These are phyloP conservation scores for Melangyna quadrimaculata DNA, from an alignment of 2,888 invertebrate species.

Conservation along the genomic window DNA sequence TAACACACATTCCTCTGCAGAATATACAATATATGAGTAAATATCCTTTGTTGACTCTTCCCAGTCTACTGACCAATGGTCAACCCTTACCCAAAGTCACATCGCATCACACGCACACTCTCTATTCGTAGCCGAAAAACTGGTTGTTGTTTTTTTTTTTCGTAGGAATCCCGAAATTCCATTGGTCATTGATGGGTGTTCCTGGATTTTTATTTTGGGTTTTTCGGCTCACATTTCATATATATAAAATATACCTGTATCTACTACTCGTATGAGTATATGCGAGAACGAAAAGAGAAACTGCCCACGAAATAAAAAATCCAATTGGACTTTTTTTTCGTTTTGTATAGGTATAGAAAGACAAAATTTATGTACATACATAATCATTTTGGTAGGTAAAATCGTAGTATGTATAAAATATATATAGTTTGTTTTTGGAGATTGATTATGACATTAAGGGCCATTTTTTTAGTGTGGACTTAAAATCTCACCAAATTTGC, in stretches of 20 bases:
- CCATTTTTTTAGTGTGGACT: too few relatives aligned
- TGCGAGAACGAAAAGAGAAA: neutral
- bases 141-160: constrained; percentile 42
- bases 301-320: constrained; percentile 60
- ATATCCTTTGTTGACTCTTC: constrained; percentile 55
- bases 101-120: constrained; percentile 59
- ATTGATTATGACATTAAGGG: neutral
- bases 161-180: constrained; percentile 62
- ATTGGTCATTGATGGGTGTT: constrained; percentile 55
- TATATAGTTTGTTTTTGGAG: neutral
- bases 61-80: constrained; percentile 67
- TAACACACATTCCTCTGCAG: constrained; percentile 59
- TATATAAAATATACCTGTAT: constrained; percentile 1
- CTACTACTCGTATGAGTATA: neutral
- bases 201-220: constrained; percentile 13
- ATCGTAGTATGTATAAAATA: too few relatives aligned
- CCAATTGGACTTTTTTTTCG: constrained; percentile 51
- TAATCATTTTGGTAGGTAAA: too few relatives aligned
- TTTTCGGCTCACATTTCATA: neutral
- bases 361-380: neutral
- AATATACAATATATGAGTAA: neutral
- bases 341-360: too few relatives aligned
- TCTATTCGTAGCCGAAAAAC: constrained; percentile 61
- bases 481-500: too few relatives aligned
- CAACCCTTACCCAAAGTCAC: constrained; percentile 54